Conservation (phyloP, 2,797 vertebrate species). For the Bradypodion ventrale region DNA sequence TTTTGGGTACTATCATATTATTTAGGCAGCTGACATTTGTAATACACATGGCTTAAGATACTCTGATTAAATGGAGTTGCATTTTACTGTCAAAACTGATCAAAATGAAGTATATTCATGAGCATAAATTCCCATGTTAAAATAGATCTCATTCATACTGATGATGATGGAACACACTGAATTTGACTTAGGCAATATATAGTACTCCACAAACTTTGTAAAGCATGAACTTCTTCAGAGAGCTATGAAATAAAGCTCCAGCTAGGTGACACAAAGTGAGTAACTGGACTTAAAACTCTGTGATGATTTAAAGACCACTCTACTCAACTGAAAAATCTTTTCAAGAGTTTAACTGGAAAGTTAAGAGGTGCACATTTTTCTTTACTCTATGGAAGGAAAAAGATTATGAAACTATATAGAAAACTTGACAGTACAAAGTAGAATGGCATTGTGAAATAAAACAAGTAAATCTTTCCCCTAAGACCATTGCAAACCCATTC, state of each 20-base stretch:
- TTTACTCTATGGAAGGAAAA: not conserved
- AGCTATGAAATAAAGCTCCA: not conserved
- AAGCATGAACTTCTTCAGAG: not conserved
- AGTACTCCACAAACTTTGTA: not conserved
- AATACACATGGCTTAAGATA: not conserved
- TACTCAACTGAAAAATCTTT: not conserved
- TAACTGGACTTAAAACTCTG: not conserved
- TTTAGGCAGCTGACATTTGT: not conserved
- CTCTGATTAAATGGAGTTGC: not conserved
- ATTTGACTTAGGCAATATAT: not conserved
- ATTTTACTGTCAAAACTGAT: not conserved
- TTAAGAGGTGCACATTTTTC: not conserved
- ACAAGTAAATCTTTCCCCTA: not conserved
- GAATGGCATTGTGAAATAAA: not conserved
- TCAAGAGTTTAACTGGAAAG: not conserved
- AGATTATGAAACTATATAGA: slow-evolving; percentile 1
- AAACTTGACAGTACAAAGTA: not conserved
- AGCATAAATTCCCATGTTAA: not conserved
- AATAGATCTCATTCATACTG: not conserved
- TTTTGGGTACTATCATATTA: not conserved
- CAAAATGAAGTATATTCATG: not conserved
- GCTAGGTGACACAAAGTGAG: not conserved
- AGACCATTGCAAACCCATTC: not conserved
- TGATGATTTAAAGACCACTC: not conserved
- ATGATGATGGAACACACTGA: not conserved